Evolutionary conservation across 2,797 vertebrate species (phyloP).

Genomic region (Decapterus maruadsi): DNA sequence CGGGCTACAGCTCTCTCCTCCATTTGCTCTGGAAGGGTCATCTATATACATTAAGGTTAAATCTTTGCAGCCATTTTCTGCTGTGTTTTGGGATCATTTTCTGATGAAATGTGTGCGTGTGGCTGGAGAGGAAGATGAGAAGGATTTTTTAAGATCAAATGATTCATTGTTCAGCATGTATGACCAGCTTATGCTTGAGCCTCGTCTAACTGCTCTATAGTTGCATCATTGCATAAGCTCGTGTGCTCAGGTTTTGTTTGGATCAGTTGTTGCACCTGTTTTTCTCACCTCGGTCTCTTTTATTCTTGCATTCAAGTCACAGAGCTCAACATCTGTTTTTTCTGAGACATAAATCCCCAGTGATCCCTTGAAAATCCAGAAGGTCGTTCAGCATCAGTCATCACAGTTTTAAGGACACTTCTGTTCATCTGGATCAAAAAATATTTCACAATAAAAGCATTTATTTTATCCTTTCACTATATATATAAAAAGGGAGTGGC

Average conservation of each 20-base stretch:
- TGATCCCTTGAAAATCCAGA: constrained; percentile 2
- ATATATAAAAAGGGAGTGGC: not conserved
- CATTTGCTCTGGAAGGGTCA: constrained; percentile 43
- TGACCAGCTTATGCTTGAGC: not conserved
- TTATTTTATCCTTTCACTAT: not conserved
- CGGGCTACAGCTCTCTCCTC: constrained; percentile 44
- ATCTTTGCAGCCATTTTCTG: constrained; percentile 28
- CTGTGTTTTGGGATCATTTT: constrained; percentile 28
- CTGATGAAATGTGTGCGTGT: not conserved
- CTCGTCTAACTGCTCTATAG: not conserved
- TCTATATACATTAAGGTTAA: constrained; percentile 52
- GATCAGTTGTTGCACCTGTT: not conserved
- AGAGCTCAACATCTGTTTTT: constrained; percentile 29
- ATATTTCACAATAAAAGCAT: not conserved
- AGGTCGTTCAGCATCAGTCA: constrained; percentile 7
- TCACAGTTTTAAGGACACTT: not conserved
- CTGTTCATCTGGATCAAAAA: not conserved
- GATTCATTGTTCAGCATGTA: not conserved
- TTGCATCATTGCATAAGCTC: not conserved
- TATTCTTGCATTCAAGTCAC: not conserved
- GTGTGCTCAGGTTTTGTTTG: not conserved
- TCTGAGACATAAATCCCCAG: constrained; percentile 3
- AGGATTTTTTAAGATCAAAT: not conserved
- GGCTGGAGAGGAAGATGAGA: not conserved
- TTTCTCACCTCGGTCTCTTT: too few relatives aligned